Percentiles rank a stretch among this genome's conserved stretches.
phyloP scores from a whole-genome alignment of 2,888 invertebrate species.

The Eupithecia subfuscata region DNA sequence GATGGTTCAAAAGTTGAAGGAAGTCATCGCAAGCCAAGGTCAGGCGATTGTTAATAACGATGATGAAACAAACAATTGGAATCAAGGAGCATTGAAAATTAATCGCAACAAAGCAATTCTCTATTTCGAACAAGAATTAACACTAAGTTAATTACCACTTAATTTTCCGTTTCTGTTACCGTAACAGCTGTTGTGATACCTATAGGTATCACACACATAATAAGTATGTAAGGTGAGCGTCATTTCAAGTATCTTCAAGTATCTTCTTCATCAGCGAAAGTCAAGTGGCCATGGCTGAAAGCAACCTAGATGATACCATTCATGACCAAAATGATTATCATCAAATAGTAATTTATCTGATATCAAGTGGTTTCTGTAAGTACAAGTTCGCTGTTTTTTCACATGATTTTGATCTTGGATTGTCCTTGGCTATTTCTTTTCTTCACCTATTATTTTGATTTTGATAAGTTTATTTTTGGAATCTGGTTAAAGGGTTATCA shows the following conservation, averaged over 20 bases:
- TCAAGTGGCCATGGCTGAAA: not conserved
- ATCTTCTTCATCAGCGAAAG: no score
- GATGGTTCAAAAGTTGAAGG: conserved; percentile 1
- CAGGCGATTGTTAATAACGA: conserved; percentile 18
- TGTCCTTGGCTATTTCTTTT: not conserved
- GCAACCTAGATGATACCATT: no score
- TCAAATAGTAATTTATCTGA: not conserved
- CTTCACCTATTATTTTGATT: not conserved
- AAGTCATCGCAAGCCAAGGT: conserved; percentile 30
- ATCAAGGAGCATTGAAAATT: conserved; percentile 15
- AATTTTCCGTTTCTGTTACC: no score
- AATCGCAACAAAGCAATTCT: conserved; percentile 11
- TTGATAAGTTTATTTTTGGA: conserved; percentile 6
- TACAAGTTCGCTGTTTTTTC: no score
- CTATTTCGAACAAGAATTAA: not conserved
- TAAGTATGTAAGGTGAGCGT: no score
- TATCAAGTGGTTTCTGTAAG: no score
- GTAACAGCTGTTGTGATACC: no score
- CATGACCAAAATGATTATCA: not conserved
- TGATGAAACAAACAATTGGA: conserved; percentile 26
- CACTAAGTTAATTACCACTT: not conserved
- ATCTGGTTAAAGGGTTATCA: conserved; percentile 21
- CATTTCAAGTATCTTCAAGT: no score
- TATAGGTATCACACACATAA: not conserved
- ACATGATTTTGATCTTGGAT: not conserved